phyloP scores from a whole-genome alignment of 2,797 vertebrate genomes.

The Poliocrania exsul region DNA sequence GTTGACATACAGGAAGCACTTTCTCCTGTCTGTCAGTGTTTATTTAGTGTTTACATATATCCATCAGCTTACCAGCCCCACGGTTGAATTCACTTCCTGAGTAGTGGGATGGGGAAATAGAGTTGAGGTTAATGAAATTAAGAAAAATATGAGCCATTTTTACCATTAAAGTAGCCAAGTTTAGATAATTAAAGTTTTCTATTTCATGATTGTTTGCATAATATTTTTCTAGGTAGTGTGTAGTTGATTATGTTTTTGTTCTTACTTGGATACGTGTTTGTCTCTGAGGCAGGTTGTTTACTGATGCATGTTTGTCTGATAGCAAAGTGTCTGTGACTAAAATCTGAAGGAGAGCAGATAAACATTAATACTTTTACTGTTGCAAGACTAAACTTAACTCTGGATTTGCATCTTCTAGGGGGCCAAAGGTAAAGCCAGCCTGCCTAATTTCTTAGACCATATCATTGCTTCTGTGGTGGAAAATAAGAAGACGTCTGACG shows the following conservation, averaged over 20 bases:
- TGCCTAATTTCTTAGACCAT: slow-evolving; percentile 98
- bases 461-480: slow-evolving; percentile 99
- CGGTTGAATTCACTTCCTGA: neutral
- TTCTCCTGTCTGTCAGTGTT: neutral
- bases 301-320: neutral
- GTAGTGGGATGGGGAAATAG: neutral
- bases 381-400: slow-evolving; percentile 14
- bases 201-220: neutral
- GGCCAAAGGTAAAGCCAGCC: slow-evolving; percentile 91
- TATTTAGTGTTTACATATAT: neutral
- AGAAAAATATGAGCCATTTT: neutral
- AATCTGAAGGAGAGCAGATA: neutral
- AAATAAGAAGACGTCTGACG: slow-evolving; percentile 95
- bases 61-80: neutral
- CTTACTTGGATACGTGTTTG: neutral
- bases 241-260: neutral
- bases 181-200: neutral
- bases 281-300: neutral
- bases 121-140: neutral
- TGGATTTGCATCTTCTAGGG: slow-evolving; percentile 79
- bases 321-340: neutral
- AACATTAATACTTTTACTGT: neutral
- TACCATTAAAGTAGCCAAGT: neutral
- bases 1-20: neutral
- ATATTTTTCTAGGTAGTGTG: neutral